Percentiles rank a stretch among this genome's conserved stretches.
These are phyloP conservation scores for Acrocyrtus sp. DNA, from an alignment of 2,888 invertebrate genomes.

Conservation along the genomic window DNA sequence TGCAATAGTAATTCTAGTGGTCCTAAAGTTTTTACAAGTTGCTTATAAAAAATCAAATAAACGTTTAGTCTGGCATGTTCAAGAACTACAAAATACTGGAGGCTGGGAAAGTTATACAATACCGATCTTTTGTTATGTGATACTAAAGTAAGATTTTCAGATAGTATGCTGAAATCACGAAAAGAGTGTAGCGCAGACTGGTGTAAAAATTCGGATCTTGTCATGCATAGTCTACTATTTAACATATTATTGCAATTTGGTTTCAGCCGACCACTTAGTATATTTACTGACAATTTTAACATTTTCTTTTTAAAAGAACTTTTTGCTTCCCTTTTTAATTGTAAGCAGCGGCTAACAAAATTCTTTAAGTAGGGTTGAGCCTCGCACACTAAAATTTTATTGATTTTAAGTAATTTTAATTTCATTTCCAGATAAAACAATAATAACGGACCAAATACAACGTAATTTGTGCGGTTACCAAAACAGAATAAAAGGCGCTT, in stretches of 20 bases:
- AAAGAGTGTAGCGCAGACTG: background rate
- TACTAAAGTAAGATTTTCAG: background rate
- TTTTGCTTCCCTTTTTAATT: background rate
- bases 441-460: background rate
- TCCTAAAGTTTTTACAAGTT: too few species aligned
- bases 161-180: background rate
- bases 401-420: background rate
- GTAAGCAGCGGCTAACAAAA: background rate
- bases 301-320: background rate
- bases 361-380: background rate
- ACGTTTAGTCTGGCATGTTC: too few species aligned
- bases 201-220: background rate
- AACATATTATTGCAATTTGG: background rate
- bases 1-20: too few species aligned
- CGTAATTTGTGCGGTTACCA: background rate
- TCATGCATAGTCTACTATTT: background rate
- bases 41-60: too few species aligned
- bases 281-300: background rate
- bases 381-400: background rate
- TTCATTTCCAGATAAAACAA: background rate
- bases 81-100: too few species aligned
- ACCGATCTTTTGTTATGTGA: background rate
- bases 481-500: too few species aligned
- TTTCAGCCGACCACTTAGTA: background rate
- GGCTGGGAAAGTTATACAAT: background rate